Evolutionary conservation across 2,888 invertebrate genomes (phyloP).

Genomic region (Acholoe squamosa): DNA sequence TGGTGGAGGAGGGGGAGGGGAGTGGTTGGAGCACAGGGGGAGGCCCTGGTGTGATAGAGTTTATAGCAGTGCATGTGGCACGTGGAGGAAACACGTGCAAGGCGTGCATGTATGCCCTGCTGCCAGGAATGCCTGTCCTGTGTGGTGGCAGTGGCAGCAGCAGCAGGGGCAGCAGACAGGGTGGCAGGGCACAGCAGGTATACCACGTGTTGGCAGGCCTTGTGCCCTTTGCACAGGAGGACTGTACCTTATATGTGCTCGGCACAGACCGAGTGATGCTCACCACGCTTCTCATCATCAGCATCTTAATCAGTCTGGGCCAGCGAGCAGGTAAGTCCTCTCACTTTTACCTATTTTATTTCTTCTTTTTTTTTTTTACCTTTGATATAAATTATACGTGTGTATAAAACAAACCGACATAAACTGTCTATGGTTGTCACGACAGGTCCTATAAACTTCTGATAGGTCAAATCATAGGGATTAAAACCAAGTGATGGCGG

Average conservation of each 20-base stretch:
- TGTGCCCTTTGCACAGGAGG: conserved; percentile 8
- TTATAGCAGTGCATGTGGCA: neutral
- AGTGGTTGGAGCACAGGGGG: neutral
- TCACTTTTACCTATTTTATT: no score
- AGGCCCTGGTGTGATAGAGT: neutral
- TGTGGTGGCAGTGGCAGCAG: neutral
- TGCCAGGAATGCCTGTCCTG: neutral
- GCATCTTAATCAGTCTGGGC: conserved; percentile 42
- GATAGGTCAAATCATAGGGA: no score
- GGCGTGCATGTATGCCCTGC: neutral
- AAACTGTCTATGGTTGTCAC: no score
- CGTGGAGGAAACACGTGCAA: neutral
- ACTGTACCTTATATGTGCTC: neutral
- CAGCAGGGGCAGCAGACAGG: neutral
- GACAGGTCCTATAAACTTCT: no score
- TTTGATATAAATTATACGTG: no score
- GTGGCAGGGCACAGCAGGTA: neutral
- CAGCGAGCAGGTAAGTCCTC: conserved; percentile 37
- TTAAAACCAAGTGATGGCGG: no score
- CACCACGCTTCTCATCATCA: conserved; percentile 18
- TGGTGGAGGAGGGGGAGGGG: conserved; percentile 7
- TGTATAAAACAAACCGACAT: no score
- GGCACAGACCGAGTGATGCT: conserved; percentile 40
- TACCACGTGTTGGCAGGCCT: conserved; percentile 9
- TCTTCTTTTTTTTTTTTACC: no score